Percentiles rank a stretch among this genome's conserved stretches.
Conservation (phyloP, 2,888 invertebrate genomes). For the Troides oblongomaculatus region DNA sequence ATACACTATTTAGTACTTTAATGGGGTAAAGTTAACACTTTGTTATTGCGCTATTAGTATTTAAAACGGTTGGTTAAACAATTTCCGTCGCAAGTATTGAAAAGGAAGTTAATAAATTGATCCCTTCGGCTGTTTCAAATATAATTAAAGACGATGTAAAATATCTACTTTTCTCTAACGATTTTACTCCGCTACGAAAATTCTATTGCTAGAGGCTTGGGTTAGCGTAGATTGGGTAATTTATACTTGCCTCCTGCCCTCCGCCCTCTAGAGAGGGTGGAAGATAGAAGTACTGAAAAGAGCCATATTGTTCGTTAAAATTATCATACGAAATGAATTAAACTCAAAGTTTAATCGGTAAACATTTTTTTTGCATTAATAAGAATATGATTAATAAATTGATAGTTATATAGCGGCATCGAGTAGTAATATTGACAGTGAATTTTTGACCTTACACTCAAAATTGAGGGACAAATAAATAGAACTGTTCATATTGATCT, state of each 20-base stretch:
- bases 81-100: conserved; percentile 19
- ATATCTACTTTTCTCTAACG: conserved; percentile 60
- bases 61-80: neutral
- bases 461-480: neutral
- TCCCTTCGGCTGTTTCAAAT: conserved; percentile 56
- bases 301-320: conserved; percentile 69
- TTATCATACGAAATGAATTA: conserved; percentile 72
- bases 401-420: no score
- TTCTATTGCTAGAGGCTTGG: conserved; percentile 73
- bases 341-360: conserved; percentile 54
- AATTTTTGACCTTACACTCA: neutral
- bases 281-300: conserved; percentile 60
- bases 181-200: conserved; percentile 65
- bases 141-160: conserved; percentile 63
- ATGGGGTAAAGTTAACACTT: neutral
- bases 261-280: conserved; percentile 48
- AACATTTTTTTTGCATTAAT: neutral
- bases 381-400: neutral
- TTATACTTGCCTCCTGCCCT: conserved; percentile 72
- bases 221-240: conserved; percentile 77
- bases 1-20: no score
- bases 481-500: neutral
- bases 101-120: conserved; percentile 44
- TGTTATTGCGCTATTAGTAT: conserved; percentile 3
- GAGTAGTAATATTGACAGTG: no score